A percentile compares a stretch with the other conserved stretches of the same genome.
Evolutionary conservation across 2,888 invertebrate species (phyloP).

Genomic region (Athalia circularis): DNA sequence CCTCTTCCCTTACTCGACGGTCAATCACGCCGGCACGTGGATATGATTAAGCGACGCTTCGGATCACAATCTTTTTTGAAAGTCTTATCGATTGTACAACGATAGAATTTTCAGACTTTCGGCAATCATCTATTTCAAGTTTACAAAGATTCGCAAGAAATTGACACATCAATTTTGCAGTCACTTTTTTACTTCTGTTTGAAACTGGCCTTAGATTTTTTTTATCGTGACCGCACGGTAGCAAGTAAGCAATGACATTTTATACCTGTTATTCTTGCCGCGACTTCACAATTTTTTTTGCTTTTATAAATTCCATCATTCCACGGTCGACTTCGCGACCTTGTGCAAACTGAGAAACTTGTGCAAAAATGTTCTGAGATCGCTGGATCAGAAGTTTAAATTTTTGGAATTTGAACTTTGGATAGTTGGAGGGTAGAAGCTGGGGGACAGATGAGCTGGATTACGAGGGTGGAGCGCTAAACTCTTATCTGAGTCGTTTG

Average conservation of each 20-base stretch:
- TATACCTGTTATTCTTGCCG: conserved; percentile 1
- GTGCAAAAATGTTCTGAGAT: conserved; percentile 8
- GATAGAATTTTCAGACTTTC: neutral
- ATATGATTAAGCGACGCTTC: conserved; percentile 30
- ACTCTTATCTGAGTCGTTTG: conserved; percentile 12
- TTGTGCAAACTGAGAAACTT: conserved; percentile 14
- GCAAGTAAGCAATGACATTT: neutral
- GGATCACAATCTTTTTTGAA: conserved; percentile 19
- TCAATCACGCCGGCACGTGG: neutral
- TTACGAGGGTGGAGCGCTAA: neutral
- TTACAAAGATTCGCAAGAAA: neutral
- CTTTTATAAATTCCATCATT: conserved; percentile 8
- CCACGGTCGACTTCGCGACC: neutral
- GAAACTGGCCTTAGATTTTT: neutral
- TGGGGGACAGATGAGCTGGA: conserved; percentile 31
- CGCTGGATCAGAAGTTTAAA: conserved; percentile 28
- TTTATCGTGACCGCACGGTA: neutral
- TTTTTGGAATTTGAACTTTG: conserved; percentile 24
- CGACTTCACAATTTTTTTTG: neutral
- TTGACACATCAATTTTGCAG: neutral
- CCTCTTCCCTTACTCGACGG: neutral
- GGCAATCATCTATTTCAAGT: conserved; percentile 16
- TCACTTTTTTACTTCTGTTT: conserved; percentile 1
- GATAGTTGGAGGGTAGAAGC: conserved; percentile 4
- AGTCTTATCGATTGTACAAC: conserved; percentile 16